These are phyloP conservation scores for Pteropus rufus DNA, from an alignment of 2,797 vertebrate genomes.

Conservation along the genomic window DNA sequence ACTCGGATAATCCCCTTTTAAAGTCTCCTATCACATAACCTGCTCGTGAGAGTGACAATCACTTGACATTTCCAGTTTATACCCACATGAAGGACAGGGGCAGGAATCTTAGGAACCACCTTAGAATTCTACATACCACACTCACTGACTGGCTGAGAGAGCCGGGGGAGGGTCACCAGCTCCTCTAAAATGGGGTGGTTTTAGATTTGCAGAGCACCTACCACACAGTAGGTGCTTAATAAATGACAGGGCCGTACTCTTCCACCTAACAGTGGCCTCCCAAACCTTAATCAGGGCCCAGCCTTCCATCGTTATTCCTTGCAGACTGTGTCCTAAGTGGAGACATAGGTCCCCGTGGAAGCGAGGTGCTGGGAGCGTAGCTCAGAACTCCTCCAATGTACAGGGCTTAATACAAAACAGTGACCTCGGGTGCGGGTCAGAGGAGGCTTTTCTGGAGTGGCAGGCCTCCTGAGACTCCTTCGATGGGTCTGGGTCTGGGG, in stretches of 20 bases:
- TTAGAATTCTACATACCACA: not conserved
- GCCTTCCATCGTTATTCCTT: not conserved
- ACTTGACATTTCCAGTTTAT: accelerated
- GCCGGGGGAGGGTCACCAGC: no score
- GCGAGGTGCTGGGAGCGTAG: not conserved
- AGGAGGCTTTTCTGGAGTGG: not conserved
- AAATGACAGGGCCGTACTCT: not conserved
- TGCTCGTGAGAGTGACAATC: accelerated
- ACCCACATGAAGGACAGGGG: not conserved
- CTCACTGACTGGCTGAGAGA: not conserved
- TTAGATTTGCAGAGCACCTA: no score
- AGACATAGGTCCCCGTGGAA: not conserved
- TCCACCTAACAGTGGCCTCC: not conserved
- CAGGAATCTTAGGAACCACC: not conserved
- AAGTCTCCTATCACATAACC: not conserved
- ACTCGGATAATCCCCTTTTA: not conserved
- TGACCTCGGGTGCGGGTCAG: not conserved
- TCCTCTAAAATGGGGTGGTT: not conserved
- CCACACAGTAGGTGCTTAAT: not conserved
- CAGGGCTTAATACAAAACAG: not conserved
- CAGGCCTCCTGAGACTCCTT: no score
- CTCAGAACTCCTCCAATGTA: not conserved
- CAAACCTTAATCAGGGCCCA: not conserved
- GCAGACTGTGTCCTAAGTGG: not conserved
- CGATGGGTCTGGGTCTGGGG: not conserved